A percentile compares a stretch with the other conserved stretches of the same genome.
These are phyloP conservation scores for Crematogaster levior DNA, from an alignment of 2,888 invertebrate species.

Conservation along the genomic window DNA sequence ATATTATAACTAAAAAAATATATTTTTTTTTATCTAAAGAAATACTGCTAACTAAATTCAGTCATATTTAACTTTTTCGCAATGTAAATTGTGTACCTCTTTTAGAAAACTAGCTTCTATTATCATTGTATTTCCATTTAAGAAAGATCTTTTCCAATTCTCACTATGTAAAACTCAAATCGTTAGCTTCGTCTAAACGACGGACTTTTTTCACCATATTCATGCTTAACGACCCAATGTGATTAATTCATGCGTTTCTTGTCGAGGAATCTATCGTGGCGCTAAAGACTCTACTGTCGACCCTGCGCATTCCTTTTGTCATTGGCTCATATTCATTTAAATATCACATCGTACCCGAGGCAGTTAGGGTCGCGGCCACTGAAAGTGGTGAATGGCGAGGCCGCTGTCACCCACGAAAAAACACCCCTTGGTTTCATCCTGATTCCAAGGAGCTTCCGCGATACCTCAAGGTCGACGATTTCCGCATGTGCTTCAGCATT, in stretches of 20 bases:
- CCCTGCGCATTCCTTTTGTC: constrained; percentile 61
- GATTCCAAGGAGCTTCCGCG: not conserved
- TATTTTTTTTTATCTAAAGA: too few species aligned
- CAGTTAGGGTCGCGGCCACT: constrained; percentile 39
- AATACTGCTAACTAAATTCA: too few species aligned
- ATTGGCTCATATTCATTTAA: constrained; percentile 70
- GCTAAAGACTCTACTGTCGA: constrained; percentile 32
- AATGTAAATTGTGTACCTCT: too few species aligned
- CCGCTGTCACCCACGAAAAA: constrained; percentile 7
- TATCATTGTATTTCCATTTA: too few species aligned
- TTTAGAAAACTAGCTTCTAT: not conserved
- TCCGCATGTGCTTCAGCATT: not conserved
- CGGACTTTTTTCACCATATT: not conserved
- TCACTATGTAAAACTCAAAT: not conserved
- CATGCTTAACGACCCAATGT: not conserved
- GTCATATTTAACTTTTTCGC: too few species aligned
- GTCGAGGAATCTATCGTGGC: not conserved
- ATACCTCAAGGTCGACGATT: not conserved
- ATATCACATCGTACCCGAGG: constrained; percentile 33
- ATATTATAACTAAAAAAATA: too few species aligned
- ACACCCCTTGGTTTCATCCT: not conserved
- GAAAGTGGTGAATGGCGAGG: constrained; percentile 35
- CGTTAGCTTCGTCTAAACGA: not conserved
- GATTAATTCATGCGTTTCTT: constrained; percentile 47
- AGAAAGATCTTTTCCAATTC: not conserved